Conservation (phyloP, 2,113 vertebrate species). For the Aplodontia rufa region DNA sequence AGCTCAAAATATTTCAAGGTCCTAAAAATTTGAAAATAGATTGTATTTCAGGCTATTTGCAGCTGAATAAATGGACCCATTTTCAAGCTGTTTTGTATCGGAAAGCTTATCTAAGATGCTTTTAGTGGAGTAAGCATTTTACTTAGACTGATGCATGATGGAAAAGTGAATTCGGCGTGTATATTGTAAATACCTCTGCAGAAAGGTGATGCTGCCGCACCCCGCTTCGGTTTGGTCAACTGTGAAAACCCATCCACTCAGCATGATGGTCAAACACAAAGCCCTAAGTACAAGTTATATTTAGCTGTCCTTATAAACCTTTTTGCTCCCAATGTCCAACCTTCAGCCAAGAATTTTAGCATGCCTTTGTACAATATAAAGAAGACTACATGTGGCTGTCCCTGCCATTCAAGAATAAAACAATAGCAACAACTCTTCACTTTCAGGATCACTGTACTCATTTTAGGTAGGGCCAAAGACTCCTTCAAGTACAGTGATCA, state of each 20-base stretch:
- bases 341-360: not conserved
- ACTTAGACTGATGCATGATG: not conserved
- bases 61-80: not conserved
- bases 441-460: not conserved
- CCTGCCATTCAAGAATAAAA: not conserved
- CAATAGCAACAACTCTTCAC: not conserved
- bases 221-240: not conserved
- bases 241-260: slow-evolving; percentile 40
- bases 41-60: not conserved
- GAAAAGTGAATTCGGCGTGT: not conserved
- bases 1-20: not conserved
- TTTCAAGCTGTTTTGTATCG: not conserved
- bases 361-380: not conserved
- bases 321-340: not conserved
- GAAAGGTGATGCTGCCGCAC: not conserved
- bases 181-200: not conserved
- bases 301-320: not conserved
- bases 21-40: not conserved
- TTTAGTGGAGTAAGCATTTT: not conserved
- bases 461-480: too few relatives aligned
- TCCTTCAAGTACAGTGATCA: too few relatives aligned
- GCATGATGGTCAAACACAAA: not conserved
- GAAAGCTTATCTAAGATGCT: not conserved
- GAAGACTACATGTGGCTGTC: not conserved
- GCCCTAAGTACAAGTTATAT: not conserved